phyloP scores from a whole-genome alignment of 2,797 vertebrate genomes.

The Oryzias sinensis region DNA sequence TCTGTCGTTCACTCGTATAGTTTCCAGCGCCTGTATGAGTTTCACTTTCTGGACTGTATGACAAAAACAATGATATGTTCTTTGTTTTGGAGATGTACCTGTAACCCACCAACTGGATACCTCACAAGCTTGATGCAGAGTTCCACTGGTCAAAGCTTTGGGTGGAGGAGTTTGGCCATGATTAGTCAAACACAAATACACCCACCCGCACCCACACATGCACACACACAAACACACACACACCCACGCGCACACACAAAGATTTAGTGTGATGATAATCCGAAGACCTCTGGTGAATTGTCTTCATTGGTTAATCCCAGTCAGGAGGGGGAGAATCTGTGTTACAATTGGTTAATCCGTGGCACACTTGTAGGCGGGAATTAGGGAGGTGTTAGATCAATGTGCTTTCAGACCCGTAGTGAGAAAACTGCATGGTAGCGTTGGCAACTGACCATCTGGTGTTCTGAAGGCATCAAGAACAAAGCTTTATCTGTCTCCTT shows the following conservation, averaged over 20 bases:
- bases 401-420: conserved; percentile 4
- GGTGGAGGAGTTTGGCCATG: no score
- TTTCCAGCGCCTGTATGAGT: no score
- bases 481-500: neutral
- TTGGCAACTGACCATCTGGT: conserved; percentile 38
- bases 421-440: conserved; percentile 7
- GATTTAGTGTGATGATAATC: conserved; percentile 36
- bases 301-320: conserved; percentile 50
- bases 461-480: conserved; percentile 5
- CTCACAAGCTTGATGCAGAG: no score
- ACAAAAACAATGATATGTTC: no score
- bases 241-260: neutral
- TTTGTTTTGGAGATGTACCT: no score
- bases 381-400: conserved; percentile 29
- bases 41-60: no score
- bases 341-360: conserved; percentile 47
- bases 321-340: conserved; percentile 18
- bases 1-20: no score
- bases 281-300: conserved; percentile 7
- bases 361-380: conserved; percentile 12
- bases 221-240: neutral
- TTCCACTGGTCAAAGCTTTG: no score
- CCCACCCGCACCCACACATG: neutral
- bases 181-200: neutral
- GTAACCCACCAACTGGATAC: no score